These are phyloP conservation scores for Austrofundulus limnaeus DNA, from an alignment of 2,113 vertebrate genomes.

Conservation along the genomic window DNA sequence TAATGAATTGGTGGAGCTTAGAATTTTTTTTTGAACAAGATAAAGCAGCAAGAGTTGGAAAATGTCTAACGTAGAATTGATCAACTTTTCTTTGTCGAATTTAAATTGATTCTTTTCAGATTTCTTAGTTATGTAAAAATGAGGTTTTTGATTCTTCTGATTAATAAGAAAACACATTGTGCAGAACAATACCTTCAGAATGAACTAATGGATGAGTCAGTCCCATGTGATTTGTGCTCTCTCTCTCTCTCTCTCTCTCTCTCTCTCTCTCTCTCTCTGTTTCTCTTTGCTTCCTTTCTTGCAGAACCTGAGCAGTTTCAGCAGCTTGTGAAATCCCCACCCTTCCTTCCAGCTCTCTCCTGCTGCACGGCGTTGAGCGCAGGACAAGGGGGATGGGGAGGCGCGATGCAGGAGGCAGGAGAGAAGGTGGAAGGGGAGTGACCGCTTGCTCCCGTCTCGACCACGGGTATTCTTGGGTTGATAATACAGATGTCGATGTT, in stretches of 20 bases:
- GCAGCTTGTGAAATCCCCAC: slow-evolving; percentile 51
- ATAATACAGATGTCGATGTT: slow-evolving; percentile 83
- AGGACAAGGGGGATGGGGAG: slow-evolving; percentile 34
- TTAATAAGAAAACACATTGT: slow-evolving; percentile 1
- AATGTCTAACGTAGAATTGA: background rate
- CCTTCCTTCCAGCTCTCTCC: slow-evolving; percentile 70
- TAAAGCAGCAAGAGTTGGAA: background rate
- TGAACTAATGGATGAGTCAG: slow-evolving; percentile 10
- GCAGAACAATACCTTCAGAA: background rate
- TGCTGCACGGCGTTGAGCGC: slow-evolving; percentile 30
- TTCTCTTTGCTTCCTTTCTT: slow-evolving; percentile 19
- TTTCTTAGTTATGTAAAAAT: background rate
- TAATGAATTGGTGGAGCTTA: slow-evolving; percentile 1
- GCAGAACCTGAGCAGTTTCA: slow-evolving; percentile 56
- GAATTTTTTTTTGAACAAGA: background rate
- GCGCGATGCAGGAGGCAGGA: slow-evolving; percentile 9
- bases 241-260: too few relatives aligned
- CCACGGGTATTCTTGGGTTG: slow-evolving; percentile 80
- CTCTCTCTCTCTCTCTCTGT: too few relatives aligned
- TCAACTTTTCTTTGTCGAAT: background rate
- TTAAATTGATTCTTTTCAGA: background rate
- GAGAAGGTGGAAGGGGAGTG: slow-evolving; percentile 67
- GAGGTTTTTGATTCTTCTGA: background rate
- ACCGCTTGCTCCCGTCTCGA: slow-evolving; percentile 74
- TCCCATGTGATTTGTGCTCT: slow-evolving; percentile 27